Evolutionary conservation across 92 coral and sea anemone species (phyloP).

Genomic region (Zoanthus sansibaricus): DNA sequence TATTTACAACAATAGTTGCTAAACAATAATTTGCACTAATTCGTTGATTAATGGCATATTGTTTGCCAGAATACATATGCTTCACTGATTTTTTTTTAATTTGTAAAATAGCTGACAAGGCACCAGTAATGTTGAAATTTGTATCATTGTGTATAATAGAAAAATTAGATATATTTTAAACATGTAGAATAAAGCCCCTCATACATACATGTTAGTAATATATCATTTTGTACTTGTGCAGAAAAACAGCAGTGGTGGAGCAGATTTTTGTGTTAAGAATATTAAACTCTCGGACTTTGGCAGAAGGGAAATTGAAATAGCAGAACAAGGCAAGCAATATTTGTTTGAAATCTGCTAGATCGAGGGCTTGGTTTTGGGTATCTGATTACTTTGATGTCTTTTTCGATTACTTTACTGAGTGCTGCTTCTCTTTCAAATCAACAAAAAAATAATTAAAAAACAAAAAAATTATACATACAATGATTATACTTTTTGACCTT

Average conservation of each 20-base stretch:
- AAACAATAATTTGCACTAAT: too few species aligned
- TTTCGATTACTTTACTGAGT: constrained; percentile 9
- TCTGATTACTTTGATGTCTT: constrained; percentile 13
- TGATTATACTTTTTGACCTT: neutral
- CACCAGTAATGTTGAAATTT: too few species aligned
- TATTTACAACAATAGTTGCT: too few species aligned
- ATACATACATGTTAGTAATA: constrained; percentile 38
- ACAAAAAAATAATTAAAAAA: neutral
- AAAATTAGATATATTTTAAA: neutral
- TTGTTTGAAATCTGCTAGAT: constrained; percentile 48
- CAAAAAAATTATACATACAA: too few species aligned
- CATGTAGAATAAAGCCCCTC: neutral
- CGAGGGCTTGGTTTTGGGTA: constrained; percentile 24
- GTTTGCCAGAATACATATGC: too few species aligned
- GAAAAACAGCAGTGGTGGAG: constrained; percentile 97
- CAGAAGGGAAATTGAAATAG: constrained; percentile 99
- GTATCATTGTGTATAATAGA: neutral
- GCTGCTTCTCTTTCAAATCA: constrained; percentile 2
- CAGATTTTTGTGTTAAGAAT: constrained; percentile 99
- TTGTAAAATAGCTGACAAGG: too few species aligned
- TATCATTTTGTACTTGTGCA: constrained; percentile 68
- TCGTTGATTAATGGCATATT: too few species aligned
- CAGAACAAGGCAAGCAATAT: constrained; percentile 98
- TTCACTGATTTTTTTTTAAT: too few species aligned
- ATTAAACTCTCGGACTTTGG: constrained; percentile 99